These are phyloP conservation scores for Potorous gilbertii DNA, from an alignment of 2,797 vertebrate species.

Conservation along the genomic window DNA sequence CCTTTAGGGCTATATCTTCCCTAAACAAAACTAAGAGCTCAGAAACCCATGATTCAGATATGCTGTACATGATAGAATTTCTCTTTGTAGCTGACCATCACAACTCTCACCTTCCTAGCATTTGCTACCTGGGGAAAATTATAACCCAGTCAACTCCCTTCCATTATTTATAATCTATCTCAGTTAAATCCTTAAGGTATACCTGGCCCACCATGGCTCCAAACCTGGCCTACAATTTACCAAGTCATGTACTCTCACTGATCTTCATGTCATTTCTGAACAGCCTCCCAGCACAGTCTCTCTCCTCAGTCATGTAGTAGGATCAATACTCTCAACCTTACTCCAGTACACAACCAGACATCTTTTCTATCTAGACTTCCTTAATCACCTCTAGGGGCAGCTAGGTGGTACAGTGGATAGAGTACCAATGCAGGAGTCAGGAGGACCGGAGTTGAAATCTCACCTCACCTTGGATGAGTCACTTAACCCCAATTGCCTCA, in stretches of 20 bases:
- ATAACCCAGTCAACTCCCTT: neutral
- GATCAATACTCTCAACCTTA: neutral
- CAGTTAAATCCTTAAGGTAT: neutral
- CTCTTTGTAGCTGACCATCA: neutral
- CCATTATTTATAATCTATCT: neutral
- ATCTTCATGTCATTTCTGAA: neutral
- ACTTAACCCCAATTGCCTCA: too few species aligned
- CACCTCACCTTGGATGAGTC: too few species aligned
- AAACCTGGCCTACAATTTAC: neutral
- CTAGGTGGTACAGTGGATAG: too few species aligned
- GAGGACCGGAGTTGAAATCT: too few species aligned
- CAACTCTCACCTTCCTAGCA: neutral
- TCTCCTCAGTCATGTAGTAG: neutral
- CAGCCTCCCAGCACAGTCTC: neutral
- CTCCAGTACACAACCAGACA: neutral
- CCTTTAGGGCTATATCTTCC: neutral
- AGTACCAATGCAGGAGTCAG: too few species aligned
- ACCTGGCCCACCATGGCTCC: neutral
- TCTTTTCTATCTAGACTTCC: neutral
- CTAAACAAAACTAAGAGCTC: neutral
- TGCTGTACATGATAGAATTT: neutral
- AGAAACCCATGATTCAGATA: neutral
- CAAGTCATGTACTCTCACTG: rapidly evolving
- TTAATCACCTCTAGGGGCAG: neutral
- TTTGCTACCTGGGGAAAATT: neutral